These are phyloP conservation scores for Sinohyriopsis cumingii DNA, from an alignment of 2,888 invertebrate genomes.

Conservation along the genomic window DNA sequence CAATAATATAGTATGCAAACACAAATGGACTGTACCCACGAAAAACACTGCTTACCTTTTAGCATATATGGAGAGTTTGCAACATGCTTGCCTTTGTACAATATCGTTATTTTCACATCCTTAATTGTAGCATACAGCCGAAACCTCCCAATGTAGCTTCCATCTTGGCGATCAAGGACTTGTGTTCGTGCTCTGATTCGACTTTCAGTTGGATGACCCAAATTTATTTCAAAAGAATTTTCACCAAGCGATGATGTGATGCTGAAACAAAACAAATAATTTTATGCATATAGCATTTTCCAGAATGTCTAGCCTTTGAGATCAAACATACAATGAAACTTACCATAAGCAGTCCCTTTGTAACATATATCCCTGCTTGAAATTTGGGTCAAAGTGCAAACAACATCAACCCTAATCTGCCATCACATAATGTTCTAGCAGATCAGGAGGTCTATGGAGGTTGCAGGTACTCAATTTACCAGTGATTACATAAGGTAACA, in stretches of 20 bases:
- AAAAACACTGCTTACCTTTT: constrained; percentile 74
- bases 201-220: constrained; percentile 74
- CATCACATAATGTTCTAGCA: too few relatives aligned
- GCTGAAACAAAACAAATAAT: constrained; percentile 71
- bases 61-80: constrained; percentile 79
- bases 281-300: not conserved
- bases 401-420: too few relatives aligned
- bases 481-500: too few relatives aligned
- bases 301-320: too few relatives aligned
- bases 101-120: constrained; percentile 81
- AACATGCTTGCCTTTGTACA: constrained; percentile 78
- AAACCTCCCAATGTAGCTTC: constrained; percentile 55
- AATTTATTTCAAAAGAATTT: constrained; percentile 73
- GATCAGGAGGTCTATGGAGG: too few relatives aligned
- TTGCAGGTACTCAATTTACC: too few relatives aligned
- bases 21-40: too few relatives aligned
- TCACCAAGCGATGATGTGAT: constrained; percentile 75
- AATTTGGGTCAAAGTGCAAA: too few relatives aligned
- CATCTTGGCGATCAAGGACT: constrained; percentile 81
- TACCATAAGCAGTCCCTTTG: too few relatives aligned
- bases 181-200: constrained; percentile 80
- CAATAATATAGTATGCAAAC: too few relatives aligned
- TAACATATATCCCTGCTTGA: too few relatives aligned
- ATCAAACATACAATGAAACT: too few relatives aligned
- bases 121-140: constrained; percentile 76